Evolutionary conservation across 1,140 invertebrate genomes (phyloP), one percentile per base, ranked within the genome.

Genomic region (Homalodisca vitripennis): DNA sequence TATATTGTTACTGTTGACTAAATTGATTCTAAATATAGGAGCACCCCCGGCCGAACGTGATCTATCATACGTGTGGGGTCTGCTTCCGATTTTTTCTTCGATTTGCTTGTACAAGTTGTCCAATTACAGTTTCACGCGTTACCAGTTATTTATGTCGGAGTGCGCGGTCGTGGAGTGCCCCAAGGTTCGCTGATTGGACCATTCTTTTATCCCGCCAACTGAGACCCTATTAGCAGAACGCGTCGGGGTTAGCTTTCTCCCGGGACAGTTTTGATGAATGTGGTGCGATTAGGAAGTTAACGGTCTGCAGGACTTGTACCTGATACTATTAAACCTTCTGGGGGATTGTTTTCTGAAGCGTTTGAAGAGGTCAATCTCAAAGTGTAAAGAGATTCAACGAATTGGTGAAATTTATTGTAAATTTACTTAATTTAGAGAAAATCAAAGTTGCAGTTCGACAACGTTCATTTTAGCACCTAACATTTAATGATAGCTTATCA

Each of bases 111-210:
- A 60, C 55, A 60, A 24, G 55, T 60, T 60, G 55, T 60, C 55
- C 55, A 60, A 60, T 60, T 60, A 60, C 55, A 3, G 55, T 60
- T 60, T 60, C 55, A 60, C 55, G 55, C 55, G 55, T 60, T 60
- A 60, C 55, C 27, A 51, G 55, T 60, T 60, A 60, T 60, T 24
- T 13, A 60, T 60, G 48, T 51, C 48, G n/a, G n/a, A n/a, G n/a
- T n/a, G n/a, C 34, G 34, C 17, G 55, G 55, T 60, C 55, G 55
- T 60, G 55, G 55, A 2, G 55, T 60, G 55, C 55, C 55, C 24
- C 55, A 60, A 26, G 55, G 55, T 24, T 26, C 55, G 55, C 22
- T 60, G 55, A 60, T 60, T 60, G 55, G 55, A 12, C 55, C 55
- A 60, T 60, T 60, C 55, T 60, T 60, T 60, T 60, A 12, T 30